phyloP scores from a whole-genome alignment of 1,140 invertebrate genomes.

The Catajapyx aquilonaris region DNA sequence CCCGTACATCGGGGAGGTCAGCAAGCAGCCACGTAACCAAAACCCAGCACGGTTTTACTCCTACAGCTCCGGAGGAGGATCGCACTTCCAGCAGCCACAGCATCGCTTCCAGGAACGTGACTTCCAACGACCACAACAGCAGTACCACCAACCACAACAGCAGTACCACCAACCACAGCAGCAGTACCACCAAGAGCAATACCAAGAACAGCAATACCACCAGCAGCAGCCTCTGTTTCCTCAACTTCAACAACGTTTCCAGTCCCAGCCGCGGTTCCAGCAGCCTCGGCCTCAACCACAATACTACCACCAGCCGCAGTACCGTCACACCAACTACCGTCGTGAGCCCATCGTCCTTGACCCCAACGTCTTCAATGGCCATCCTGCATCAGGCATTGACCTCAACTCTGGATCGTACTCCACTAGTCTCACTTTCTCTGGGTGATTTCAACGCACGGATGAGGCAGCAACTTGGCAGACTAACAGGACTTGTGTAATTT shows the following conservation, averaged over 20 bases:
- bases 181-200: slow-evolving; percentile 20
- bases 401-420: slow-evolving; percentile 43
- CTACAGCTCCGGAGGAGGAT: slow-evolving; percentile 2
- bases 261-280: slow-evolving; percentile 19
- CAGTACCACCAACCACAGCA: slow-evolving; percentile 14
- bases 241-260: slow-evolving; percentile 21
- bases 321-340: slow-evolving; percentile 12
- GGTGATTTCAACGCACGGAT: no score
- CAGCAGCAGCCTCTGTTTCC: slow-evolving; percentile 13
- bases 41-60: slow-evolving; percentile 5
- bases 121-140: slow-evolving; percentile 9
- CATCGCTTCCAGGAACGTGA: no score
- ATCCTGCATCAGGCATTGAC: slow-evolving; percentile 38
- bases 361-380: slow-evolving; percentile 23
- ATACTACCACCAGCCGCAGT: slow-evolving; percentile 12
- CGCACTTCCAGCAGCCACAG: slow-evolving; percentile 7
- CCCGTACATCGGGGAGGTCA: slow-evolving; percentile 3
- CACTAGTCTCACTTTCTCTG: no score
- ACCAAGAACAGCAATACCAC: slow-evolving; percentile 15
- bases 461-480: no score
- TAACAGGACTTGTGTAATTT: no score
- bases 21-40: not conserved
- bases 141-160: slow-evolving; percentile 9
- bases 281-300: slow-evolving; percentile 19
- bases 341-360: slow-evolving; percentile 11